These are phyloP conservation scores for Synodontis membranacea DNA, from an alignment of 2,113 vertebrate genomes.

Conservation along the genomic window DNA sequence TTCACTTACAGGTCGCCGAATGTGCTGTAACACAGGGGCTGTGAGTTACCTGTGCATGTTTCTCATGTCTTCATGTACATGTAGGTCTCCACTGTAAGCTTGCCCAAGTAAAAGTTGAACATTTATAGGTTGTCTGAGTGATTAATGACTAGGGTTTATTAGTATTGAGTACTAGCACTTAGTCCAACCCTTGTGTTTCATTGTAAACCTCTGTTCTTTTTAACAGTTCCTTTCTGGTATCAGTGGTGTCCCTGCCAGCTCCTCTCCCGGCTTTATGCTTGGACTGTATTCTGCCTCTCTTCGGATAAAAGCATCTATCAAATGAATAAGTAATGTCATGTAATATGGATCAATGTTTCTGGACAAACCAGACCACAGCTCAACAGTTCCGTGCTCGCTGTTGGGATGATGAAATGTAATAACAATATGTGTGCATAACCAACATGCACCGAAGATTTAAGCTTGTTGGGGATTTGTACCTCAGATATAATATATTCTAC, in stretches of 20 bases:
- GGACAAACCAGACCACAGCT: not conserved
- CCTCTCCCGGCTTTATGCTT: not conserved
- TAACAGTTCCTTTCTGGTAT: not conserved
- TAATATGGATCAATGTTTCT: constrained; percentile 20
- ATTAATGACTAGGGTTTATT: not conserved
- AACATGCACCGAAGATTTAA: not conserved
- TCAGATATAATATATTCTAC: not conserved
- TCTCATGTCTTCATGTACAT: not conserved
- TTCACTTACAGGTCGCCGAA: not conserved
- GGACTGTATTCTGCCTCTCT: not conserved
- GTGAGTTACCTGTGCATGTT: not conserved
- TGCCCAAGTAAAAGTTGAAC: not conserved
- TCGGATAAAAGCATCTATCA: not conserved
- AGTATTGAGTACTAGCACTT: not conserved
- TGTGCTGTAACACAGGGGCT: not conserved
- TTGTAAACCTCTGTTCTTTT: not conserved
- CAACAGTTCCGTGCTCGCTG: not conserved
- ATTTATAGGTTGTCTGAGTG: not conserved
- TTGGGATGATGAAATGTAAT: not conserved
- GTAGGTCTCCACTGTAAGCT: not conserved
- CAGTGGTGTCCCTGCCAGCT: not conserved
- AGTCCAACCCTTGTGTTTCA: not conserved
- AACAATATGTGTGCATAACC: not conserved
- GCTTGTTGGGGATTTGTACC: not conserved
- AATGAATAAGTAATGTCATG: constrained; percentile 25